Base-by-base conservation (phyloP, 2,888 invertebrate species). In the Clepsis dumicolana region DNA sequence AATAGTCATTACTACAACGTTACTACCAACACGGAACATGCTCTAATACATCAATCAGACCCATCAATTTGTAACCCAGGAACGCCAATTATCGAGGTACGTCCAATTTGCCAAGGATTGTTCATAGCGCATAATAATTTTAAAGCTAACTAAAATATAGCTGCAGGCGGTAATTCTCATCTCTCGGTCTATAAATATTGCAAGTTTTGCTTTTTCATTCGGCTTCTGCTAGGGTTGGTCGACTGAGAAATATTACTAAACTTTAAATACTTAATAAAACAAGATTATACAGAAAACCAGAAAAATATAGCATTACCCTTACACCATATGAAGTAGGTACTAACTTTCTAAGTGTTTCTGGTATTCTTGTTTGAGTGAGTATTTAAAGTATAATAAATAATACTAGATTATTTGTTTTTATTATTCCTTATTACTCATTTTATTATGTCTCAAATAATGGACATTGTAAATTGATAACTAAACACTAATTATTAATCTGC, bases 91-190 rank as follows among this genome's bases (percentile, higher is more conserved):
- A 75, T 71, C 77, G 77, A 75, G 79, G 74, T 74, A 72, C 75
- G 75, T 72, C 77, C 82, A 83, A 83, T 84, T 83, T 82, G 78
- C 82, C 79, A 77, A 76, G 76, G 73, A 72, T 72, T 70, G 75
- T 77, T 75, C 76, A 74, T 77, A 81, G 76, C 76, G 76, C 67
- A 74, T 78, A 73, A 86, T 87, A 88, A 87, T 87, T 88, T 85
- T 84, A 85, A 80, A 79, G 77, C 74, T 71, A 79, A 81, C 82
- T 85, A 80, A 86, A 85, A 85, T 84, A 83, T 77, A 70, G 84
- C 88, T 81, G 63, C 71, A 70, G 81, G 84, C 84, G 78, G 78
- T 84, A 86, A 86, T 88, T 86, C 83, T 75, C 82, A 81, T 79
- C 80, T 77, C 75, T 70, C 74, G 75, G 72, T 75, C 82, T 80